These are phyloP conservation scores for Serranus cabrilla DNA, from an alignment of 2,797 vertebrate species.

Conservation along the genomic window DNA sequence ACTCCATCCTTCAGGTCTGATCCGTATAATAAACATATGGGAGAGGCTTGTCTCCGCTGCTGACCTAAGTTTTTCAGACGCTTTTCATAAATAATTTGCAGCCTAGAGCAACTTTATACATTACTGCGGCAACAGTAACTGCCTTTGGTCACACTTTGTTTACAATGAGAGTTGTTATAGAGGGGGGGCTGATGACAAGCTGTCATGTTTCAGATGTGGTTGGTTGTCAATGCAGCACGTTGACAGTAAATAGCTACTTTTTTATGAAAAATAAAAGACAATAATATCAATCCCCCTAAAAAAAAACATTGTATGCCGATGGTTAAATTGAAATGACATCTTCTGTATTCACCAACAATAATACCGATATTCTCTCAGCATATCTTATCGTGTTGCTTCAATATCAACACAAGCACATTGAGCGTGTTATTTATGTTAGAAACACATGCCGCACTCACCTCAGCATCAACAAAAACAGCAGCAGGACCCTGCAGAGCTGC, in stretches of 20 bases:
- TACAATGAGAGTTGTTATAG: neutral
- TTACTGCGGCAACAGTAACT: slow-evolving; percentile 31
- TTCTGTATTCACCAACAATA: neutral
- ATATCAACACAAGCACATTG: neutral
- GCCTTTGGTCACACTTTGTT: slow-evolving; percentile 25
- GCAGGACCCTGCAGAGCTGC: slow-evolving; percentile 62
- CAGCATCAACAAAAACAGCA: slow-evolving; percentile 63
- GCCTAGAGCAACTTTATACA: slow-evolving; percentile 38
- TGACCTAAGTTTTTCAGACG: slow-evolving; percentile 35
- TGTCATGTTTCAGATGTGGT: slow-evolving; percentile 3
- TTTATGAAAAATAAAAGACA: neutral
- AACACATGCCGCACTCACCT: slow-evolving; percentile 75
- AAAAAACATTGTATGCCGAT: neutral
- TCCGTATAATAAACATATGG: neutral
- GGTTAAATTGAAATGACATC: neutral
- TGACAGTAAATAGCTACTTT: neutral
- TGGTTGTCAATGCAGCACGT: neutral
- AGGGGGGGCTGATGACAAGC: slow-evolving; percentile 1
- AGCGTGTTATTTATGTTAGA: neutral
- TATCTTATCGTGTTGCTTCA: rapidly evolving
- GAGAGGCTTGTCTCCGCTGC: neutral
- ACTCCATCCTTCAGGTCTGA: slow-evolving; percentile 20
- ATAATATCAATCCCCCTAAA: neutral
- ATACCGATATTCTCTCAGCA: neutral
- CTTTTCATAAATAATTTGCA: slow-evolving; percentile 54